Evolutionary conservation across 2,113 vertebrate species (phyloP).

Genomic region (Urocynchramus pylzowi): DNA sequence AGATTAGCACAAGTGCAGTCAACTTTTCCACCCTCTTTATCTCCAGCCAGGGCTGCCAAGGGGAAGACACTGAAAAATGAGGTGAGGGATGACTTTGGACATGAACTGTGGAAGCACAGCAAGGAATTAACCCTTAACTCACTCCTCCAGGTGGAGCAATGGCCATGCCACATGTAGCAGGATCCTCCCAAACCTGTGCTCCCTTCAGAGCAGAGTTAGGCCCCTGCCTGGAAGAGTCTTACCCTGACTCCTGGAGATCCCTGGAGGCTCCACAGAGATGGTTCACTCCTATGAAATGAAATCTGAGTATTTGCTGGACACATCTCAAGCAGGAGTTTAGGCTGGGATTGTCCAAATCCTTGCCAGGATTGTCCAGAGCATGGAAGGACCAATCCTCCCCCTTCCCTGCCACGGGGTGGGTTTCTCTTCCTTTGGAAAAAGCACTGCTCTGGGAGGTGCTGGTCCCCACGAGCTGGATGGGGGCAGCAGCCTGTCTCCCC

Average conservation of each 20-base stretch:
- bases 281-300: background rate
- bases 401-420: background rate
- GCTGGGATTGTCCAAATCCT: accelerated
- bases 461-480: background rate
- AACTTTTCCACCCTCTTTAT: background rate
- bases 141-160: background rate
- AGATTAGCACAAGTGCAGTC: accelerated
- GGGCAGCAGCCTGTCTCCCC: background rate
- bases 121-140: background rate
- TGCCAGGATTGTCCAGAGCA: background rate
- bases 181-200: background rate
- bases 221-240: background rate
- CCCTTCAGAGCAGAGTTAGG: background rate
- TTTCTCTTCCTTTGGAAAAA: background rate
- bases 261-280: background rate
- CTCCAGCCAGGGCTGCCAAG: background rate
- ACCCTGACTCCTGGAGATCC: background rate
- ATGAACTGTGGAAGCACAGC: background rate
- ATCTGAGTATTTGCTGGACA: background rate
- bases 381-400: background rate
- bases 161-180: accelerated
- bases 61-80: background rate
- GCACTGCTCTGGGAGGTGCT: background rate
- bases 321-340: background rate
- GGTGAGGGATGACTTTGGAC: background rate